These are phyloP conservation scores for Mormyrus lacerda DNA, from an alignment of 2,113 vertebrate species.

Conservation along the genomic window DNA sequence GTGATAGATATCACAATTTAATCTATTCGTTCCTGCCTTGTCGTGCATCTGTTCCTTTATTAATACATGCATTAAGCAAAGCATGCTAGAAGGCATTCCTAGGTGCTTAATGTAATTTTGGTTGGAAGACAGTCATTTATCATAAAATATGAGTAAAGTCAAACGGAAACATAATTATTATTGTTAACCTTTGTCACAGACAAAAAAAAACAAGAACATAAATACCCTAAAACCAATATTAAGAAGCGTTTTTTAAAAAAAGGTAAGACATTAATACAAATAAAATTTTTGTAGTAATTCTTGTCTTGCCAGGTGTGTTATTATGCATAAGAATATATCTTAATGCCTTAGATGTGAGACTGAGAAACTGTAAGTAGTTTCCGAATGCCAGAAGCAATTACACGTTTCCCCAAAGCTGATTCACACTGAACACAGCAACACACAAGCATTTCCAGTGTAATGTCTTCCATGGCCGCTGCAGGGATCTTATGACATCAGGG, in stretches of 20 bases:
- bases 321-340: not conserved
- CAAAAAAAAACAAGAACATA: not conserved
- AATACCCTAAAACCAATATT: not conserved
- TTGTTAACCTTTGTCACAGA: not conserved
- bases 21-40: not conserved
- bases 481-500: not conserved
- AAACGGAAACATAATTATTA: not conserved
- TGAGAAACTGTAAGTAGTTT: not conserved
- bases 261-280: not conserved
- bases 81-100: not conserved
- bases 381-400: not conserved
- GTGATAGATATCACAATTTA: conserved; percentile 10
- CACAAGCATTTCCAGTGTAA: not conserved
- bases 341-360: not conserved
- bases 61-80: not conserved
- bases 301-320: not conserved
- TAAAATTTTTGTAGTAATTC: not conserved
- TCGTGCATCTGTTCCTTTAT: not conserved
- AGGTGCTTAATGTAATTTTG: not conserved
- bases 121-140: conserved; percentile 1
- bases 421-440: not conserved
- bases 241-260: not conserved
- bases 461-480: not conserved
- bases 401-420: not conserved
- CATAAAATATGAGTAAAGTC: conserved; percentile 3